A percentile compares a stretch with the other conserved stretches of the same genome.
Conservation (phyloP, 2,888 invertebrate genomes). For the Oasisia sp. region DNA sequence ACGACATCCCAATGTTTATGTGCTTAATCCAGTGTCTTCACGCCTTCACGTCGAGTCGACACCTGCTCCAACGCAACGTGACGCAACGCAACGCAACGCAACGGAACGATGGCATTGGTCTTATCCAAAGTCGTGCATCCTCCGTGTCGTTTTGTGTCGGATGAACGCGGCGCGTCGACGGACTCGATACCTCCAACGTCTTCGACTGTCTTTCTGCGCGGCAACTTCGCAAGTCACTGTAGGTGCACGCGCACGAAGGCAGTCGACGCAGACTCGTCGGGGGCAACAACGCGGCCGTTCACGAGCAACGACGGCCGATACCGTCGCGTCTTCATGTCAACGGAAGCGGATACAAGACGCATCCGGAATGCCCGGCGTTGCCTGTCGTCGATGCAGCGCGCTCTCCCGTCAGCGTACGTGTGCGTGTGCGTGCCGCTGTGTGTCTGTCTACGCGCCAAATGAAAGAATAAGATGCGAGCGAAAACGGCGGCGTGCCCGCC, state of each 20-base stretch:
- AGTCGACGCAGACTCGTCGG: neutral
- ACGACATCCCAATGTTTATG: neutral
- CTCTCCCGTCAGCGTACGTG: neutral
- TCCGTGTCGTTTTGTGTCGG: neutral
- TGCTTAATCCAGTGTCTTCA: neutral
- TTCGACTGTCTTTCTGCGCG: neutral
- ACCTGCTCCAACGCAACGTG: neutral
- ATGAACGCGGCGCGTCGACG: neutral
- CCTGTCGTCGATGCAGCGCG: neutral
- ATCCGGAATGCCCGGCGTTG: constrained; percentile 1
- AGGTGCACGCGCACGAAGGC: neutral
- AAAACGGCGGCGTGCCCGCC: neutral
- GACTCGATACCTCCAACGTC: neutral
- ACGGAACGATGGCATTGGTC: neutral
- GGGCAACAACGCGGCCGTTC: neutral
- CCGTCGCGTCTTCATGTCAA: neutral
- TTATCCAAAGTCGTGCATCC: constrained; percentile 13
- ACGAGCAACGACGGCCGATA: neutral
- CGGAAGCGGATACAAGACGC: constrained; percentile 10
- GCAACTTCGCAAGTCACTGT: neutral
- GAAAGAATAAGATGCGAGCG: constrained; percentile 13
- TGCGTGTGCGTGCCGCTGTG: neutral
- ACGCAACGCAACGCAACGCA: neutral
- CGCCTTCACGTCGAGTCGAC: neutral
- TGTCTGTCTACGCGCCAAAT: neutral